Base-by-base conservation (phyloP, 2,797 vertebrate species). In the Fratercula arctica region DNA sequence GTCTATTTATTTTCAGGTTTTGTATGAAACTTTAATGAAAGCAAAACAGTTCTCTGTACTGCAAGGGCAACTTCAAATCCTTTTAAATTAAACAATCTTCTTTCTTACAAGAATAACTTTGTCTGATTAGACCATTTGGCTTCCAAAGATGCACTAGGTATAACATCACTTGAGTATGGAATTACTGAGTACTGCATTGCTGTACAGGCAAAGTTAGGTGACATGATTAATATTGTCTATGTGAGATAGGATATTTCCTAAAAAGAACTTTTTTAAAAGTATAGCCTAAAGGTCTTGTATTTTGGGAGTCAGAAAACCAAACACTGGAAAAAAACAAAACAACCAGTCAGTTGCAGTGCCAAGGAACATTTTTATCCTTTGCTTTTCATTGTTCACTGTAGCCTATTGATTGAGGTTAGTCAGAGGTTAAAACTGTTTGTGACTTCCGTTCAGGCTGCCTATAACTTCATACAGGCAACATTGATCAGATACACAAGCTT, bases 401-500 rank as follows among this genome's bases (percentile, higher is more conserved):
- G n/a, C 23, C 3, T 69, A 67, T 72, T 0, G 0, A 13, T 17
- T 72, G 0, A 18, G 19, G 25, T 74, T 67, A 70, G 15, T 46
- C 16, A 19, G 60, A 95, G 64, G 33, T 91, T 89, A 84, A 91
- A 95, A 72, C 17, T 39, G 12, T 80, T 77, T 70, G 12, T 68
- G 60, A 26, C 57, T 92, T 90, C 57, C 25, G 37, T 66, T 83
- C 56, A 92, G 46, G 28, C 35, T 92, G 29, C 39, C 16, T 77
- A 20, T 69, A 72, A 63, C 31, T 37, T 79, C 31, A 63, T 53
- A 23, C 20, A 94, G 57, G 46, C 66, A 87, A 24, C 24, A 41
- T 90, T 76, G 83, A 80, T 63, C 39, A 48, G 20, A n/a, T 50
- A 43, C 10, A 83, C 7, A 43, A 51, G 7, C 29, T 16, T 73